Base-by-base conservation (phyloP, 2,888 invertebrate species). In the Ochropleura leucogaster region DNA sequence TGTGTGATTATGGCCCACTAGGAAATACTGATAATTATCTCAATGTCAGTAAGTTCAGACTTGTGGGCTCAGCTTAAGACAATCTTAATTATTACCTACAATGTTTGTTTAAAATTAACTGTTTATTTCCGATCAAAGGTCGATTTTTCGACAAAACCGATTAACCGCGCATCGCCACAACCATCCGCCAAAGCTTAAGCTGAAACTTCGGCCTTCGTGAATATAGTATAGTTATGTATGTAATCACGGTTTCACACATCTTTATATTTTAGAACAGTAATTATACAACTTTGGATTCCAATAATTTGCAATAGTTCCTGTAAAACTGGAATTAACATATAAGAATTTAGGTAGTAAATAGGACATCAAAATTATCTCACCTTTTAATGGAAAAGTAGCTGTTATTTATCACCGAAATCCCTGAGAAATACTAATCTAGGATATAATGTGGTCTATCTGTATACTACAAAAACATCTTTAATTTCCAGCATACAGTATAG, bases 401-500 rank as follows among this genome's bases (percentile, higher is more conserved):
- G 10, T 10, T 46, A 30, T 42, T 42, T 57, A 9, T 67, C 14
- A 30, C 7, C 10, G 10, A 12, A 10, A n/a, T 42, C 51, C 9
- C 6, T 42, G 12, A 5, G 42, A 12, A 30, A 30, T 8, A 57
- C 7, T 7, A 30, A 30, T 57, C 14, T 30, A 30, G 7, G 3
- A 57, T 4, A 14, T n/a, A n/a, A n/a, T n/a, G n/a, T 30, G 4
- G 0, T 8, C 9, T 9, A 40, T 40, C 6, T 30, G 10, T 12
- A 1, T 57, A 55, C 44, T 18, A 18, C 40, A 53, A 65, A 18
- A 12, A 44, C n/a, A 44, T 20, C 0, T 53, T 30, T n/a, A 30
- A 47, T 78, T 89, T 88, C 8, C 92, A 98, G 98, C 96, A 70
- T 98, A 97, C 93, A 97, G 98, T 55, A 92, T 97, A 71, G 98